Conservation (phyloP, 2,888 invertebrate species). For the Pediacus dermestoides region DNA sequence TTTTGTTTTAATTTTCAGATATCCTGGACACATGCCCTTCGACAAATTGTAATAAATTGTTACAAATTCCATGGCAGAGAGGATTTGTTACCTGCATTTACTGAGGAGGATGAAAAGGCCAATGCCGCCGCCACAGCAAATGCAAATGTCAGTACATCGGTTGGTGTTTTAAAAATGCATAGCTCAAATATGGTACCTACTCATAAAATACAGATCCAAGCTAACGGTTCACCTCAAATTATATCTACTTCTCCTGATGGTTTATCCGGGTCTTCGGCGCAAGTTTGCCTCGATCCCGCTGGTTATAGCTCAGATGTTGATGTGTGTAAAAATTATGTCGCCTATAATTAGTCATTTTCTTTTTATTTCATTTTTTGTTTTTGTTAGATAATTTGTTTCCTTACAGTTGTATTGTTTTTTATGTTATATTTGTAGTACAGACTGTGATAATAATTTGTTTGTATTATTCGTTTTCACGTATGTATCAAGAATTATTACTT, state of each 20-base stretch:
- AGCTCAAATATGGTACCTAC: constrained; percentile 48
- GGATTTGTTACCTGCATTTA: constrained; percentile 91
- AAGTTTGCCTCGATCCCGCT: constrained; percentile 73
- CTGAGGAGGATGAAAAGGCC: constrained; percentile 83
- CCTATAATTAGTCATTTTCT: constrained; percentile 2
- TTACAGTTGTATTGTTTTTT: no score
- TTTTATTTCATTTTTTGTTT: no score
- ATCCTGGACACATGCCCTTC: constrained; percentile 95
- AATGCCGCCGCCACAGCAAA: constrained; percentile 57
- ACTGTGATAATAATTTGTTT: not conserved
- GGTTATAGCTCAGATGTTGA: constrained; percentile 71
- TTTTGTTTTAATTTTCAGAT: constrained; percentile 63
- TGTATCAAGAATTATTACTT: constrained; percentile 9
- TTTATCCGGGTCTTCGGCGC: constrained; percentile 54
- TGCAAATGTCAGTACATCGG: constrained; percentile 48
- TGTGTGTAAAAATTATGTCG: constrained; percentile 53
- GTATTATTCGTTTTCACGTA: constrained; percentile 8
- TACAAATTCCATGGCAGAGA: constrained; percentile 97
- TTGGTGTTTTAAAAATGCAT: constrained; percentile 55
- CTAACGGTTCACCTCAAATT: constrained; percentile 53
- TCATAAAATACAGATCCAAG: constrained; percentile 53
- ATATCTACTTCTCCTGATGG: constrained; percentile 54
- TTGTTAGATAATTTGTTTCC: no score
- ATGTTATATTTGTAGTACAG: no score
- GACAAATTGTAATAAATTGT: constrained; percentile 96